Evolutionary conservation across 2,113 vertebrate genomes (phyloP).

Genomic region (Heterotilapia buettikoferi): DNA sequence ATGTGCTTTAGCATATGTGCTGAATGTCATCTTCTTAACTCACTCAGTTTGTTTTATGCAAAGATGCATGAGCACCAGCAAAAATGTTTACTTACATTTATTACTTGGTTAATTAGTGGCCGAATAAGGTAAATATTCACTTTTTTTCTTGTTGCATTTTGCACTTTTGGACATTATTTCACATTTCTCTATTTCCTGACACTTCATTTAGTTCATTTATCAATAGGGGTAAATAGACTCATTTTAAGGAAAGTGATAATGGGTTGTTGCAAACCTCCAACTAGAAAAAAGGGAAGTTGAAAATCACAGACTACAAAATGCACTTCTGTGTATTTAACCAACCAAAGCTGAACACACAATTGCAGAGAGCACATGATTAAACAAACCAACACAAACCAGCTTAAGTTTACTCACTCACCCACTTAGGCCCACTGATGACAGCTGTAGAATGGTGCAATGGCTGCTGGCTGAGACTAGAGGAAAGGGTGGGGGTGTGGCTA

Average conservation of each 20-base stretch:
- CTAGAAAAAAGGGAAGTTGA: neutral
- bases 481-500: constrained; percentile 66
- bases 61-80: neutral
- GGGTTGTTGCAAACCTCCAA: neutral
- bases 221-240: neutral
- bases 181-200: neutral
- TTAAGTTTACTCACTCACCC: constrained; percentile 74
- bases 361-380: neutral
- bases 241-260: neutral
- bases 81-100: neutral
- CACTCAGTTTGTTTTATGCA: neutral
- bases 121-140: neutral
- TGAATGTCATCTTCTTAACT: neutral
- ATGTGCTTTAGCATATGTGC: neutral
- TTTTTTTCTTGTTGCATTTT: neutral
- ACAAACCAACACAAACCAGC: neutral
- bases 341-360: neutral
- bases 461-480: constrained; percentile 73
- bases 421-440: constrained; percentile 71
- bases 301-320: neutral
- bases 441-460: constrained; percentile 73
- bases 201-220: neutral
- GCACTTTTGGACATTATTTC: neutral
- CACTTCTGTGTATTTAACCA: neutral
- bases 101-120: neutral